Conservation (phyloP, 2,113 vertebrate genomes). For the Takifugu flavidus region DNA sequence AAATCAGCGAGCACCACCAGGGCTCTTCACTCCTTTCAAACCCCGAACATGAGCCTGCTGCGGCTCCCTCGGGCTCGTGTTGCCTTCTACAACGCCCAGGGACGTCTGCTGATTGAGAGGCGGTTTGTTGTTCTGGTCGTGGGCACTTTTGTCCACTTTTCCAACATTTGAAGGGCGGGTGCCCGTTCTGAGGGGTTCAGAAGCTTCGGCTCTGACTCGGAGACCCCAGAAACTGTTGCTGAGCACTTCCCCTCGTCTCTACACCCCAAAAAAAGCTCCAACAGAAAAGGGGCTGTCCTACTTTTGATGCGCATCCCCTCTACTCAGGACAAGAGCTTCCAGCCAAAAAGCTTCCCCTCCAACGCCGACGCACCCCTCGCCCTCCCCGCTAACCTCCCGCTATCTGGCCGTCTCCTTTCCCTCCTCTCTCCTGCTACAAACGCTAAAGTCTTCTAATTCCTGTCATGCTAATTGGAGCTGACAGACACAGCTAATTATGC, state of each 20-base stretch:
- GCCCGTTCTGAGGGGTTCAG: not conserved
- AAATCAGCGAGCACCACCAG: too few relatives aligned
- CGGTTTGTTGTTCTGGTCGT: conserved; percentile 2
- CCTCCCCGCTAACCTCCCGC: not conserved
- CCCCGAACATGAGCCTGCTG: not conserved
- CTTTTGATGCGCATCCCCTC: conserved; percentile 31
- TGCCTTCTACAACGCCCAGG: not conserved
- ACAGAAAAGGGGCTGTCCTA: conserved; percentile 5
- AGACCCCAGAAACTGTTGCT: not conserved
- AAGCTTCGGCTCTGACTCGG: not conserved
- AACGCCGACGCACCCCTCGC: not conserved
- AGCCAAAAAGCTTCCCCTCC: conserved; percentile 44
- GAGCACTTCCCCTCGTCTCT: not conserved
- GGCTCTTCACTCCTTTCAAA: too few relatives aligned
- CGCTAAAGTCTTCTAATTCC: conserved; percentile 69
- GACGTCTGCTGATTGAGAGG: not conserved
- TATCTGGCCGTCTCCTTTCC: conserved; percentile 20
- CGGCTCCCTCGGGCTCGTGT: not conserved
- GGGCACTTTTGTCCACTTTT: conserved; percentile 6
- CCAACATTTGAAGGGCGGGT: not conserved
- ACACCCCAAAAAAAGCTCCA: conserved; percentile 10
- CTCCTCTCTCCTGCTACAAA: conserved; percentile 43
- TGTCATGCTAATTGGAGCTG: conserved; percentile 79
- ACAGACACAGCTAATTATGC: conserved; percentile 80
- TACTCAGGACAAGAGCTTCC: conserved; percentile 35